Conservation (phyloP, 2,113 vertebrate genomes). For the Balaeniceps rex region DNA sequence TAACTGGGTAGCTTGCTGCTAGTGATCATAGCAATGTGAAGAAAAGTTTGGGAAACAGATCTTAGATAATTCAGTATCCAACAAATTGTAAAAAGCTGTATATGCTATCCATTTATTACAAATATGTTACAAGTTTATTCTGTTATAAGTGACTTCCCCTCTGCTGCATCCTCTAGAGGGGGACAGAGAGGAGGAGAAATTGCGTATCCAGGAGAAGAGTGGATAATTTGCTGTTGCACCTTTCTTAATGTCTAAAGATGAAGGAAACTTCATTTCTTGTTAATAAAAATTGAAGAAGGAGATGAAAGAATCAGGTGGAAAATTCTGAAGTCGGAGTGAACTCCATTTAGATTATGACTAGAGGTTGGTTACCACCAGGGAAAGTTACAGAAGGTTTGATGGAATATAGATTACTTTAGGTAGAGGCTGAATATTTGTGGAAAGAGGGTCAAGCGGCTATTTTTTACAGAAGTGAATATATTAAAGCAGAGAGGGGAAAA, state of each 20-base stretch:
- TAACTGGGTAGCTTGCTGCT: not conserved
- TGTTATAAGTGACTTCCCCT: not conserved
- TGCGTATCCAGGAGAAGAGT: not conserved
- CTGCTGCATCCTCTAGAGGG: not conserved
- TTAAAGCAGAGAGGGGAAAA: not conserved
- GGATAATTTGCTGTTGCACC: not conserved
- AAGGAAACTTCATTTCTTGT: not conserved
- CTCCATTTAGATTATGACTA: not conserved
- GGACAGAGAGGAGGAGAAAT: not conserved
- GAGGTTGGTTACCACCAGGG: not conserved
- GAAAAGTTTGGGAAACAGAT: not conserved
- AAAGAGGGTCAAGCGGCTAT: not conserved
- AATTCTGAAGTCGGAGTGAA: not conserved
- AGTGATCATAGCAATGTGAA: not conserved
- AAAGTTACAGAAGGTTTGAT: not conserved
- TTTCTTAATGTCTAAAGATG: not conserved
- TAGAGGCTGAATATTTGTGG: not conserved
- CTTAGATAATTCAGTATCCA: not conserved
- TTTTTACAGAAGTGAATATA: not conserved
- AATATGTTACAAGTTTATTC: not conserved
- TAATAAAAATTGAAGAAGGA: not conserved
- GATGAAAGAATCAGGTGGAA: not conserved
- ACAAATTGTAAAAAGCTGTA: not conserved
- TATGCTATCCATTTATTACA: not conserved
- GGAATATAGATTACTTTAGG: not conserved